These are phyloP conservation scores for Boloria selene DNA, from an alignment of 2,888 invertebrate genomes.

Conservation along the genomic window DNA sequence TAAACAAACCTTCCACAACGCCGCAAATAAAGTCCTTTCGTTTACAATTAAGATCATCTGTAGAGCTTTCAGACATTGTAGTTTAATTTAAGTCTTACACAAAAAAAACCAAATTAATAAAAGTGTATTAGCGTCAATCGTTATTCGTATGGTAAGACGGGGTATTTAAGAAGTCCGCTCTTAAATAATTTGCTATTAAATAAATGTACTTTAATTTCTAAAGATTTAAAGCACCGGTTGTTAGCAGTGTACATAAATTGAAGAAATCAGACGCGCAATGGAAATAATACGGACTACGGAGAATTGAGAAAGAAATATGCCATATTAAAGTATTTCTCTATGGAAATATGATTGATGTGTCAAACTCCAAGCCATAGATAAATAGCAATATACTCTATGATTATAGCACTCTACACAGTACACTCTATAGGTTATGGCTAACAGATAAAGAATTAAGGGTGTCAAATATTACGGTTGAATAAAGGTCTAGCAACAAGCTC, in stretches of 20 bases:
- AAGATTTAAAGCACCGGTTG: constrained; percentile 20
- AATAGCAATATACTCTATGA: not conserved
- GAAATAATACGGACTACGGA: constrained; percentile 44
- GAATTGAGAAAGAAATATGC: constrained; percentile 43
- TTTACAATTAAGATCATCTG: constrained; percentile 85
- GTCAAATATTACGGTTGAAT: too few species aligned
- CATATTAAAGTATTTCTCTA: too few species aligned
- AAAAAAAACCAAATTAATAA: constrained; percentile 20
- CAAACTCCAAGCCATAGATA: constrained; percentile 44
- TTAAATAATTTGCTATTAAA: constrained; percentile 6
- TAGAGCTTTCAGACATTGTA: constrained; percentile 76
- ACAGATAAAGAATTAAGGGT: not conserved
- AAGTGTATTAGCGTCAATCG: constrained; percentile 3
- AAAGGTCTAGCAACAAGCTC: too few species aligned
- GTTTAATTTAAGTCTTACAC: constrained; percentile 28
- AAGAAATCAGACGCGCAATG: constrained; percentile 49
- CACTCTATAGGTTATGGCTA: not conserved
- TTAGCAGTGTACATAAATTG: constrained; percentile 43
- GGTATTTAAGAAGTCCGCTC: not conserved
- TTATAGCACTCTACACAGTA: too few species aligned
- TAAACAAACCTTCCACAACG: constrained; percentile 91
- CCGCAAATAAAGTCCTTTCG: constrained; percentile 94
- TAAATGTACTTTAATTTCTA: constrained; percentile 9
- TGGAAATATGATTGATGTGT: too few species aligned
- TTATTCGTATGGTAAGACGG: not conserved